Evolutionary conservation across 2,888 invertebrate genomes (phyloP).

Genomic region (Caradrina clavipalpis): DNA sequence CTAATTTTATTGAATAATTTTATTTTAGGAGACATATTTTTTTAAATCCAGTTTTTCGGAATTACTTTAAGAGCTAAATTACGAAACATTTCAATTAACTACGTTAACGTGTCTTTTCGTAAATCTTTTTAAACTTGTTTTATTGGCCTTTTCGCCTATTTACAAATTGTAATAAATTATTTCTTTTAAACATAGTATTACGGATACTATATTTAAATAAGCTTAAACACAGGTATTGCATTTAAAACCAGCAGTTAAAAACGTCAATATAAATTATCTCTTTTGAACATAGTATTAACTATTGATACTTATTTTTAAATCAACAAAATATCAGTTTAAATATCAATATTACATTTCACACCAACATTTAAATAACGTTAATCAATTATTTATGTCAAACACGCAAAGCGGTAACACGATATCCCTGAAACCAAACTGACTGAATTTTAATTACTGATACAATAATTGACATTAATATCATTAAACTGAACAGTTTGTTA

Average conservation of each 20-base stretch:
- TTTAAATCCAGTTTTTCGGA: background rate
- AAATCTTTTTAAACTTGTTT: too few relatives aligned
- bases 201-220: too few relatives aligned
- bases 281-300: too few relatives aligned
- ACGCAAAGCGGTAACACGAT: slow-evolving; percentile 22
- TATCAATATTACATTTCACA: slow-evolving; percentile 8
- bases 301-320: background rate
- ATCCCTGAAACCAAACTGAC: slow-evolving; percentile 6
- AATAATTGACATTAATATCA: slow-evolving; percentile 4
- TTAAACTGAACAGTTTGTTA: slow-evolving; percentile 1
- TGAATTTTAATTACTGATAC: slow-evolving; percentile 28
- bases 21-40: background rate
- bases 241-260: too few relatives aligned
- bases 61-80: background rate
- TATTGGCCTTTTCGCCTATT: too few relatives aligned
- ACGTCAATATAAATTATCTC: too few relatives aligned
- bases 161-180: too few relatives aligned
- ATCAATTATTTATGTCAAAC: slow-evolving; percentile 28
- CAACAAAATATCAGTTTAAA: slow-evolving; percentile 12
- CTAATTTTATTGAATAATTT: slow-evolving; percentile 26
- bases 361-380: slow-evolving; percentile 28
- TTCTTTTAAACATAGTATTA: too few relatives aligned
- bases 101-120: background rate
- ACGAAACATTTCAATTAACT: background rate
- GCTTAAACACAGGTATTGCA: too few relatives aligned